Evolutionary conservation across 1,140 invertebrate genomes (phyloP), one percentile per base, ranked within the genome.

Genomic region (Brachionus rotundiformis): DNA sequence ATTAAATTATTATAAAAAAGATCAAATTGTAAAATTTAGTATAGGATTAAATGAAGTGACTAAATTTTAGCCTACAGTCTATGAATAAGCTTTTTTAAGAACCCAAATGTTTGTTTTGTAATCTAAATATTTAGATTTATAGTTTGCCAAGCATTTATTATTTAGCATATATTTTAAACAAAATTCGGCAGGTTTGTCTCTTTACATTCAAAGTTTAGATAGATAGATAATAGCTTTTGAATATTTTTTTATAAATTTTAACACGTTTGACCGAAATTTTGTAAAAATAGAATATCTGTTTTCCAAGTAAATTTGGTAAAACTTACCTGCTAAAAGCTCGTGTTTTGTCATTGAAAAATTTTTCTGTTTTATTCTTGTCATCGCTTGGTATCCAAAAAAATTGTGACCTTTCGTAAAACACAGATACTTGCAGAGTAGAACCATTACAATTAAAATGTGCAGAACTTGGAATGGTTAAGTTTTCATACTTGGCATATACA

Each of bases 381-480:
- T 63, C 61, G 29, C 61, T 27, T 2, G 61, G 61, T 63, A 63
- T 63, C 61, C 61, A 63, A 4, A 63, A 29, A 63, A 63, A 63
- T 13, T 63, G 29, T 29, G 3, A 25, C 6, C 61, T 27, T 5
- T 13, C 10, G 29, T 63, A 63, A 63, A 63, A 63, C 7, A 27
- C 10, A 6, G 61, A 63, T 2, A 63, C 29, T 29, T 63, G 61
- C 1, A 31, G 3, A 29, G 16, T 3, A n/a, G 29, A 13, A 29
- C 29, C 29, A 63, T 29, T 13, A 13, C 61, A 63, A 29, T 13
- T 29, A 6, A 8, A 8, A 33, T 63, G 29, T 2, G 23, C 29
- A 63, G 61, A 25, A n/a, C 61, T 63, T 33, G 61, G 61, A 63
- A 63, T 63, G 25, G 61, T 13, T n/a, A 63, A n/a, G 29, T 63